phyloP scores from a whole-genome alignment of 92 coral and sea anemone genomes.

The Palythoa grandis region DNA sequence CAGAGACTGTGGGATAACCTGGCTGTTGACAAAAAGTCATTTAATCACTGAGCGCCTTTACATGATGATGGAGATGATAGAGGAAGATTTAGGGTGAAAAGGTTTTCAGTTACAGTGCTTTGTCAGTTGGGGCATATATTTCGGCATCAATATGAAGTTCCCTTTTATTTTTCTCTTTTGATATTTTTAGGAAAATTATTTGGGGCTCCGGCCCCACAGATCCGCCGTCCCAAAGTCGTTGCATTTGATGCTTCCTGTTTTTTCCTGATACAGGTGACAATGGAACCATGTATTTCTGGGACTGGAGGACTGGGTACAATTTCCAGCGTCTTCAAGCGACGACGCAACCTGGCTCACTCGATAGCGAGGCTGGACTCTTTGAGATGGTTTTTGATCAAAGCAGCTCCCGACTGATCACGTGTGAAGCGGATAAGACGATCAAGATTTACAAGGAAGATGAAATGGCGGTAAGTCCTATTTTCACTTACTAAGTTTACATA shows the following conservation, averaged over 20 bases:
- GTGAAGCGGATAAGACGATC: conserved; percentile 98
- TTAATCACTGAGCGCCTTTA: too few relatives aligned
- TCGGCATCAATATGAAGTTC: too few relatives aligned
- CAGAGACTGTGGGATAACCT: too few relatives aligned
- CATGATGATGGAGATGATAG: too few relatives aligned
- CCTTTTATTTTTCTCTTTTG: too few relatives aligned
- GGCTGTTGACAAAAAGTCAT: too few relatives aligned
- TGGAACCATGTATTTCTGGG: conserved; percentile 99
- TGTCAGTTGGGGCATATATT: too few relatives aligned
- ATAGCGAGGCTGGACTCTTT: conserved; percentile 97
- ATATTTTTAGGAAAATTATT: too few relatives aligned
- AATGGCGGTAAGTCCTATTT: conserved; percentile 75
- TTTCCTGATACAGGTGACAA: conserved; percentile 74
- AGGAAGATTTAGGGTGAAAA: too few relatives aligned
- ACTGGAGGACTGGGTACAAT: conserved; percentile 98
- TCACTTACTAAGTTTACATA: background rate
- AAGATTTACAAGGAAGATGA: conserved; percentile 97
- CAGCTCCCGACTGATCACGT: conserved; percentile 92
- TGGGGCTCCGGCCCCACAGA: too few relatives aligned
- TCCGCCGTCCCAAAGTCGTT: background rate
- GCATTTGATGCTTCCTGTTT: background rate
- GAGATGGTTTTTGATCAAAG: conserved; percentile 96
- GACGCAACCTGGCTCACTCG: conserved; percentile 97
- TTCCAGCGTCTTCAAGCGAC: conserved; percentile 95
- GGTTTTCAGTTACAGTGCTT: too few relatives aligned